Evolutionary conservation across 2,797 vertebrate genomes (phyloP).

Genomic region (Mus spretus): DNA sequence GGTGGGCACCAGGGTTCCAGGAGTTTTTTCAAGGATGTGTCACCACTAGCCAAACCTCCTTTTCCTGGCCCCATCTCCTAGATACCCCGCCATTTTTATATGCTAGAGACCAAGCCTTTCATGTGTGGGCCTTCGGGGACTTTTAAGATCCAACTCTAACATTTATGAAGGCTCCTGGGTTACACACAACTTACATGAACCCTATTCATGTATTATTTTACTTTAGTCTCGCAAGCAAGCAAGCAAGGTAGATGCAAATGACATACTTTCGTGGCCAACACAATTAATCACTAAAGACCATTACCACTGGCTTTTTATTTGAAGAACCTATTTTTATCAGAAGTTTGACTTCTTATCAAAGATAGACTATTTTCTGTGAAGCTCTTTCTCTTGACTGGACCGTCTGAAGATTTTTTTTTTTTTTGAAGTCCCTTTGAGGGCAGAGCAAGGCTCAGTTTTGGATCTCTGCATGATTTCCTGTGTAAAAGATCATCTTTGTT

Average conservation of each 20-base stretch:
- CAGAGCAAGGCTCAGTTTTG: background rate
- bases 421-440: background rate
- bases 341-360: conserved; percentile 53
- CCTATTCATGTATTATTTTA: background rate
- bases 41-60: background rate
- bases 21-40: background rate
- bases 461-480: background rate
- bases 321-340: conserved; percentile 50
- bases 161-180: background rate
- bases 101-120: background rate
- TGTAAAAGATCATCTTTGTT: background rate
- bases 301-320: conserved; percentile 47
- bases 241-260: background rate
- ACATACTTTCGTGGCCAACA: background rate
- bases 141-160: background rate
- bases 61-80: background rate
- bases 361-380: conserved; percentile 27
- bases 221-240: background rate
- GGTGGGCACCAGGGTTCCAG: no score
- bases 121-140: background rate
- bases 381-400: background rate
- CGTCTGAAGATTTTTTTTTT: background rate
- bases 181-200: background rate
- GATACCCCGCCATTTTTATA: background rate
- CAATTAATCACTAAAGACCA: conserved; percentile 34